These are phyloP conservation scores for Ganaspis brasiliensis DNA, from an alignment of 2,888 invertebrate genomes.

Conservation along the genomic window DNA sequence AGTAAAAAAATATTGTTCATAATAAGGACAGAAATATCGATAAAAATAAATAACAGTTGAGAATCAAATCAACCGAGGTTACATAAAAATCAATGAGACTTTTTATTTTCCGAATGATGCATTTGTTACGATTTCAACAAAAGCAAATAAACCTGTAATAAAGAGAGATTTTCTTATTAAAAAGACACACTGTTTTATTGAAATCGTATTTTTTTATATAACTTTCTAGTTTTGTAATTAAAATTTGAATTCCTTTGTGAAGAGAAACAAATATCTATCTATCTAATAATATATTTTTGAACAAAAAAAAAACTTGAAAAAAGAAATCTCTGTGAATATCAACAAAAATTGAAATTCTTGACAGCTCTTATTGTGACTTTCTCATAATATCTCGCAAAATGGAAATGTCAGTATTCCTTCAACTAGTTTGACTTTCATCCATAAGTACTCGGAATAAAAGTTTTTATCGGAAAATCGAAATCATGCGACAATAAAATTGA, in stretches of 20 bases:
- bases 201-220: no score
- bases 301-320: background rate
- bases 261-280: no score
- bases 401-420: constrained; percentile 29
- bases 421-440: constrained; percentile 18
- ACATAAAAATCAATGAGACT: no score
- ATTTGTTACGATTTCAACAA: no score
- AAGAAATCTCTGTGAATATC: background rate
- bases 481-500: background rate
- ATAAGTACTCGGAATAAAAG: background rate
- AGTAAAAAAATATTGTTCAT: constrained; percentile 6
- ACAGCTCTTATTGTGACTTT: constrained; percentile 17
- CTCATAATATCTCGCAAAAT: constrained; percentile 21
- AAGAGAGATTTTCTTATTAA: no score
- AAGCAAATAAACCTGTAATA: no score
- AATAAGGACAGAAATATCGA: background rate
- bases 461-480: background rate
- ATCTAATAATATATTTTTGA: no score
- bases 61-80: background rate
- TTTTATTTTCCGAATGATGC: no score
- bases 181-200: no score
- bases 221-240: no score
- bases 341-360: constrained; percentile 28
- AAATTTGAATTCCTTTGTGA: no score
- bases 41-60: background rate